These are phyloP conservation scores for Malurus melanocephalus DNA, from an alignment of 2,113 vertebrate species.

Conservation along the genomic window DNA sequence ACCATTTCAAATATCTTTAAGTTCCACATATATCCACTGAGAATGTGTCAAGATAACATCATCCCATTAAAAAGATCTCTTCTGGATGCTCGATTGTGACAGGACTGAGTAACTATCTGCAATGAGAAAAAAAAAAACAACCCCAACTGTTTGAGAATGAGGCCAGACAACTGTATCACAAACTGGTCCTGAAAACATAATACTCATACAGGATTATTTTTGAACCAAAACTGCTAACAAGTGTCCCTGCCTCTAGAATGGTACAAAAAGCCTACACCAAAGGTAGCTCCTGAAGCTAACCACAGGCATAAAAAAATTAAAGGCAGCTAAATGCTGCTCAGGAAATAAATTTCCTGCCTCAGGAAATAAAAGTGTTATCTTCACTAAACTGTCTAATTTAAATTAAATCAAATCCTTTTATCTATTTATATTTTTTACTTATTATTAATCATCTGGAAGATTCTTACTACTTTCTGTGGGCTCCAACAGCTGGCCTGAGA, in stretches of 20 bases:
- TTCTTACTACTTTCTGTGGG: not conserved
- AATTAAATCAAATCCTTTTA: not conserved
- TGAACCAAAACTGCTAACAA: not conserved
- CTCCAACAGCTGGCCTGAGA: not conserved
- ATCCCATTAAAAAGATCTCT: not conserved
- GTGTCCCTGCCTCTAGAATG: not conserved
- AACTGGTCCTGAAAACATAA: not conserved
- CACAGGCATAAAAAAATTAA: not conserved
- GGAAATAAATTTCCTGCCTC: not conserved
- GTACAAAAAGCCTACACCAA: not conserved
- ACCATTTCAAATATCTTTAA: not conserved
- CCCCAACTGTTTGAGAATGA: not conserved
- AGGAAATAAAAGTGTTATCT: not conserved
- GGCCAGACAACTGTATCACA: not conserved
- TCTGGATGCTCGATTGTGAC: not conserved
- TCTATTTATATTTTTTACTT: not conserved
- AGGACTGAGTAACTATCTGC: not conserved
- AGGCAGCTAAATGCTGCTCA: not conserved
- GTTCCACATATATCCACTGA: not conserved
- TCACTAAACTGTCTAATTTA: not conserved
- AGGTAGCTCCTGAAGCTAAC: not conserved
- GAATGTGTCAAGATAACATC: not conserved
- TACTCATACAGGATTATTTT: not conserved
- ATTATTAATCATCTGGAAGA: not conserved
- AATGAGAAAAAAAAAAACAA: not conserved